Evolutionary conservation across 2,888 invertebrate genomes (phyloP).

Genomic region (Ennomos quercinarius): DNA sequence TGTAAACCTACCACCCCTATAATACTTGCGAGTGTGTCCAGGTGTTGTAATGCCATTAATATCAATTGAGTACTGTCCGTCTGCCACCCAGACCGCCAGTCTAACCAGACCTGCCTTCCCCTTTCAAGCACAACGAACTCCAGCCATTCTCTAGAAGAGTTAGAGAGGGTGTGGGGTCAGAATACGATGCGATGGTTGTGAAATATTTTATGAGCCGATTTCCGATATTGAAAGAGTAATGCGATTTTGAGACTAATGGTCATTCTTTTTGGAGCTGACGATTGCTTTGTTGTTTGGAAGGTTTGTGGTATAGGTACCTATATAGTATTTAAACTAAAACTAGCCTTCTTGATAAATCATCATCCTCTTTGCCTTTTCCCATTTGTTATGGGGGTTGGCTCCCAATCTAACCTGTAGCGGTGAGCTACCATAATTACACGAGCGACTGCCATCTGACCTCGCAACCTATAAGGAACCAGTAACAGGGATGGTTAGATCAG

Average conservation of each 20-base stretch:
- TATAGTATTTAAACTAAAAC: too few relatives aligned
- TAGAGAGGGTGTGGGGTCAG: constrained; percentile 47
- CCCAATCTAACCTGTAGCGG: too few relatives aligned
- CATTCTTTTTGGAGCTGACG: constrained; percentile 38
- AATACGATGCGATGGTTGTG: constrained; percentile 51
- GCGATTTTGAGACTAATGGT: constrained; percentile 71
- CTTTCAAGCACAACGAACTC: constrained; percentile 36
- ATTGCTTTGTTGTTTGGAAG: constrained; percentile 11
- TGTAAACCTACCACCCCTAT: constrained; percentile 58
- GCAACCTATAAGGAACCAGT: too few relatives aligned
- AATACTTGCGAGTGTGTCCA: constrained; percentile 68
- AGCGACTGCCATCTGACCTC: too few relatives aligned
- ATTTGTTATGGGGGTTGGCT: too few relatives aligned
- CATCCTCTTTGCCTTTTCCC: too few relatives aligned
- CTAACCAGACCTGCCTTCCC: constrained; percentile 52
- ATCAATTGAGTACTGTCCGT: constrained; percentile 82
- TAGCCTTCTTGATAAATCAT: too few relatives aligned
- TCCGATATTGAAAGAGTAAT: constrained; percentile 70
- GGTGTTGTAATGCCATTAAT: constrained; percentile 80
- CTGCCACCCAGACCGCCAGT: constrained; percentile 57
- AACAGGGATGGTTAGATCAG: too few relatives aligned
- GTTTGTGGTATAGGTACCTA: not conserved
- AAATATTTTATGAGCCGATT: constrained; percentile 79
- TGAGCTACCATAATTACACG: too few relatives aligned
- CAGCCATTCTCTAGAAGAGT: constrained; percentile 27